These are phyloP conservation scores for Melinaea marsaeus DNA, from an alignment of 2,888 invertebrate species.

Conservation along the genomic window DNA sequence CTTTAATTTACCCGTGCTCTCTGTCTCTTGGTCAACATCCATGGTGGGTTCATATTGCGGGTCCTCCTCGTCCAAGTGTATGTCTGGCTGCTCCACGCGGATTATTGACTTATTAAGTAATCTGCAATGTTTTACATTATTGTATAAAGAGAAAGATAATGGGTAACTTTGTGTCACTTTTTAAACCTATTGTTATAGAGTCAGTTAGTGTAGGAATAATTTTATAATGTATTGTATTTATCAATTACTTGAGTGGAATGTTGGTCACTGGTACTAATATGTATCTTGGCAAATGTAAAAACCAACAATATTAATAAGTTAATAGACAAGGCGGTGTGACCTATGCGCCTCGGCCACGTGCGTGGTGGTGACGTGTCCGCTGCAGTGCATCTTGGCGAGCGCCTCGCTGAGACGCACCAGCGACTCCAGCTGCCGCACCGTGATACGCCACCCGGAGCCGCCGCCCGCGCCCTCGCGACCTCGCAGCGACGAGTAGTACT, in stretches of 20 bases:
- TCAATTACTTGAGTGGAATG: no score
- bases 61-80: conserved; percentile 91
- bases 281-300: no score
- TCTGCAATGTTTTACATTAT: conserved; percentile 46
- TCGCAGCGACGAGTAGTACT: conserved; percentile 91
- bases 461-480: conserved; percentile 88
- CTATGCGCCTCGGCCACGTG: conserved; percentile 88
- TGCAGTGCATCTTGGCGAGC: conserved; percentile 97
- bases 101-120: conserved; percentile 97
- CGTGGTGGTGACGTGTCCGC: conserved; percentile 88
- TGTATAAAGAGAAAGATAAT: no score
- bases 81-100: conserved; percentile 98
- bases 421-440: conserved; percentile 89
- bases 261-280: no score
- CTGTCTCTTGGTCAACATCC: conserved; percentile 77
- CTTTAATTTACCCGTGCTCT: conserved; percentile 35
- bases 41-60: conserved; percentile 70
- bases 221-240: no score
- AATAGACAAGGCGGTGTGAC: conserved; percentile 17
- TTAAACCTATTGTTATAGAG: background rate
- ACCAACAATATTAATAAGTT: background rate
- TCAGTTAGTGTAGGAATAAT: background rate
- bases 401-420: conserved; percentile 98
- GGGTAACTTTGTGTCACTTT: background rate
- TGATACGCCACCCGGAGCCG: conserved; percentile 91